phyloP scores from a whole-genome alignment of 2,888 invertebrate species.

The Meiosimyza platycephala region DNA sequence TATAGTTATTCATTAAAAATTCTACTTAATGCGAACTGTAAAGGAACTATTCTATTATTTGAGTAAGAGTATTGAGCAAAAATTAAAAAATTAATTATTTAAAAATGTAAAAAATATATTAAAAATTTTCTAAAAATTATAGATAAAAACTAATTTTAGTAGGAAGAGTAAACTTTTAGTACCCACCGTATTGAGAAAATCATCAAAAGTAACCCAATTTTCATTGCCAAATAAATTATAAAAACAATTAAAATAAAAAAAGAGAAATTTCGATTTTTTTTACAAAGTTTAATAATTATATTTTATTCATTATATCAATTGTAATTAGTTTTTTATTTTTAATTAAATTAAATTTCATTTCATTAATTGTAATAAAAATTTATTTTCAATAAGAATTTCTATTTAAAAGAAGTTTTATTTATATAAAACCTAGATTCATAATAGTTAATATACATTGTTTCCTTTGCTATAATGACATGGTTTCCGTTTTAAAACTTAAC shows the following conservation, averaged over 20 bases:
- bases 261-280: slow-evolving; percentile 17
- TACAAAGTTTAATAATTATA: slow-evolving; percentile 50
- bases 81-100: background rate
- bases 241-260: slow-evolving; percentile 28
- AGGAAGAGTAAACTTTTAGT: slow-evolving; percentile 18
- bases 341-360: background rate
- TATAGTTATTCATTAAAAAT: slow-evolving; percentile 4
- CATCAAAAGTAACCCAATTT: slow-evolving; percentile 24
- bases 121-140: slow-evolving; percentile 4
- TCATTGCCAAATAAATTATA: slow-evolving; percentile 25
- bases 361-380: slow-evolving; percentile 7
- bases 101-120: background rate
- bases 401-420: background rate
- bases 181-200: slow-evolving; percentile 34
- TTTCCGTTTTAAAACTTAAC: slow-evolving; percentile 9
- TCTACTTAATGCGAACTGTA: slow-evolving; percentile 9
- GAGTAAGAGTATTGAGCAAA: background rate
- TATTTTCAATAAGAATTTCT: background rate
- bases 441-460: slow-evolving; percentile 11
- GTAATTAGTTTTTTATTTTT: background rate
- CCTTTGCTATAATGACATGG: background rate
- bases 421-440: slow-evolving; percentile 20
- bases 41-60: slow-evolving; percentile 16
- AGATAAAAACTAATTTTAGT: slow-evolving; percentile 8
- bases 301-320: slow-evolving; percentile 8